These are phyloP conservation scores for Spinus olivaceus DNA, from an alignment of 2,797 vertebrate species.

Conservation along the genomic window DNA sequence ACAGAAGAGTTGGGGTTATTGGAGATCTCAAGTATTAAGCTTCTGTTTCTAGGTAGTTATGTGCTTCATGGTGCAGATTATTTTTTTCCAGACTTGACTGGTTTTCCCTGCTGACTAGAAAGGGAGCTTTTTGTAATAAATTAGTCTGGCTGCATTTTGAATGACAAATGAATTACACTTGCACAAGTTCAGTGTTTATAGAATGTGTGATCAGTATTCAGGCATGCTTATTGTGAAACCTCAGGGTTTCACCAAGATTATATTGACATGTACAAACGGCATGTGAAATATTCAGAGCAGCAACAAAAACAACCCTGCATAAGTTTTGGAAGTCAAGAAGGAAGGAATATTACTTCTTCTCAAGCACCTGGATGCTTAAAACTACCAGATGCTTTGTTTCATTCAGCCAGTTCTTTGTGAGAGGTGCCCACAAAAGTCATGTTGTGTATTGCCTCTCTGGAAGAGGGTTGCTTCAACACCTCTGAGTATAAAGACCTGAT, in stretches of 20 bases:
- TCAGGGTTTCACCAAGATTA: not conserved
- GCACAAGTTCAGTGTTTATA: not conserved
- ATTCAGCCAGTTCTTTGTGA: not conserved
- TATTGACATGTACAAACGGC: not conserved
- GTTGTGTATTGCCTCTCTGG: not conserved
- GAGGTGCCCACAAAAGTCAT: not conserved
- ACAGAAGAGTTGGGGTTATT: not conserved
- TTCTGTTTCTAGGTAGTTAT: not conserved
- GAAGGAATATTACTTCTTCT: not conserved
- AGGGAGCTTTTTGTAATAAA: not conserved
- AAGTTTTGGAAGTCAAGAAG: not conserved
- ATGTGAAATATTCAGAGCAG: not conserved
- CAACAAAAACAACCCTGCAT: not conserved
- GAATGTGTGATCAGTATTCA: fast-evolving
- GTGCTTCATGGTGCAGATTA: not conserved
- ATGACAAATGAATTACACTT: not conserved
- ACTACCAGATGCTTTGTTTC: not conserved
- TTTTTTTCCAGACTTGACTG: not conserved
- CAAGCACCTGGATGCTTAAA: not conserved
- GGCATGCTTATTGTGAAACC: not conserved
- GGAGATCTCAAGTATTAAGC: not conserved
- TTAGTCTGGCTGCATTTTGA: not conserved
- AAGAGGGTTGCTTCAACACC: not conserved
- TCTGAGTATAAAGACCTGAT: not conserved
- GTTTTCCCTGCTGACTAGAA: not conserved